A percentile compares a stretch with the other conserved stretches of the same genome.
These are phyloP conservation scores for Oreonectes daqikongensis DNA, from an alignment of 2,797 vertebrate species.

Conservation along the genomic window DNA sequence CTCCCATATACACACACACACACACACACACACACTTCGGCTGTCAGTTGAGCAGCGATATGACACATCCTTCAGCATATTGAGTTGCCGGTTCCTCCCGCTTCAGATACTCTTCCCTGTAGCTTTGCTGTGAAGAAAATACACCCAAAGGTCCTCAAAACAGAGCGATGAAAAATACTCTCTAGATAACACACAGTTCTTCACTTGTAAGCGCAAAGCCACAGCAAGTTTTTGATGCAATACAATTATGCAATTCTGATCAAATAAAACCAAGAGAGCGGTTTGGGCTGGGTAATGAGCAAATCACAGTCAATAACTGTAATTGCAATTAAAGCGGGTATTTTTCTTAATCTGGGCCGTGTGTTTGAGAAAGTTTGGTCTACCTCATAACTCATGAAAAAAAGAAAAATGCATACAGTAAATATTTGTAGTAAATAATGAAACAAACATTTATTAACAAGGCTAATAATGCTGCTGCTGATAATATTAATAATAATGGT, in stretches of 20 bases:
- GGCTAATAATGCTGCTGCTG: no score
- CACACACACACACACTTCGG: conserved; percentile 34
- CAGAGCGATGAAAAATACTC: conserved; percentile 17
- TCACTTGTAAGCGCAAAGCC: conserved; percentile 14
- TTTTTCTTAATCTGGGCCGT: not conserved
- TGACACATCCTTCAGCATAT: conserved; percentile 67
- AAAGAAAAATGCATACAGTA: no score
- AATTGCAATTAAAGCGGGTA: not conserved
- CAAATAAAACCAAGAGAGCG: not conserved
- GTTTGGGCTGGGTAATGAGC: conserved; percentile 8
- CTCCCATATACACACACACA: not conserved
- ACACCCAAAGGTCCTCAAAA: conserved; percentile 18
- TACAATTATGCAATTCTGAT: conserved; percentile 20
- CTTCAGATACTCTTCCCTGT: conserved; percentile 55
- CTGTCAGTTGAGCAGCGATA: conserved; percentile 71
- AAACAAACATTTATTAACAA: no score
- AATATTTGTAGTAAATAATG: not conserved
- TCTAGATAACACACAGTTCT: conserved; percentile 17
- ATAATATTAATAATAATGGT: no score
- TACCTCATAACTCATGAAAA: not conserved
- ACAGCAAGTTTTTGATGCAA: conserved; percentile 24
- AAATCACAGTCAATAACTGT: conserved; percentile 1
- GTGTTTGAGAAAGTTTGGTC: conserved; percentile 16
- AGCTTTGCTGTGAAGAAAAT: conserved; percentile 42
- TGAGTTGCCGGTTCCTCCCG: conserved; percentile 65